A percentile compares a stretch with the other conserved stretches of the same genome.
phyloP scores from a whole-genome alignment of 1,140 invertebrate species.

The Nasonia vitripennis region DNA sequence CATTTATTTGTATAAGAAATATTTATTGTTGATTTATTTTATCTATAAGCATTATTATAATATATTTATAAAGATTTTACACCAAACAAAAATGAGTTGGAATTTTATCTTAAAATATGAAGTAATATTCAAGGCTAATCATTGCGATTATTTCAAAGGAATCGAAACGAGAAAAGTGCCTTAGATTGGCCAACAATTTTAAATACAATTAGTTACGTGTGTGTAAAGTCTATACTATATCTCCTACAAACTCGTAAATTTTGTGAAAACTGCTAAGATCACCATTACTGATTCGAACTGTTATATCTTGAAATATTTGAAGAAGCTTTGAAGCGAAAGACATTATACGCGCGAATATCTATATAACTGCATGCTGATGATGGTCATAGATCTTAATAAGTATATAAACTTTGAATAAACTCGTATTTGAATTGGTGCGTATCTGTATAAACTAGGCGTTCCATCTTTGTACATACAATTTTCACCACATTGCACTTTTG shows the following conservation, averaged over 20 bases:
- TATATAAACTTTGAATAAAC: not conserved
- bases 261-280: not conserved
- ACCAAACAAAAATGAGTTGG: not conserved
- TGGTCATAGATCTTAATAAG: not conserved
- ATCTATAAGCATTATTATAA: not conserved
- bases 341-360: not conserved
- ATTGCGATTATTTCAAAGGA: not conserved
- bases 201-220: not conserved
- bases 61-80: not conserved
- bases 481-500: not conserved
- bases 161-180: conserved; percentile 20
- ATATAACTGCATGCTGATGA: not conserved
- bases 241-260: not conserved
- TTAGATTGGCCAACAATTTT: conserved; percentile 26
- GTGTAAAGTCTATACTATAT: not conserved
- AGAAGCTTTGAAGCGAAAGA: not conserved
- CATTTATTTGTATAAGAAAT: too few relatives aligned
- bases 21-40: not conserved
- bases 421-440: not conserved
- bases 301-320: not conserved
- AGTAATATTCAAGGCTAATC: not conserved
- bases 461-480: not conserved
- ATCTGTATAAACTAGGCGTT: not conserved
- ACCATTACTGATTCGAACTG: not conserved
- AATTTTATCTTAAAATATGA: not conserved